phyloP scores from a whole-genome alignment of 1,140 invertebrate genomes.

The Luehdorfia chinensis region DNA sequence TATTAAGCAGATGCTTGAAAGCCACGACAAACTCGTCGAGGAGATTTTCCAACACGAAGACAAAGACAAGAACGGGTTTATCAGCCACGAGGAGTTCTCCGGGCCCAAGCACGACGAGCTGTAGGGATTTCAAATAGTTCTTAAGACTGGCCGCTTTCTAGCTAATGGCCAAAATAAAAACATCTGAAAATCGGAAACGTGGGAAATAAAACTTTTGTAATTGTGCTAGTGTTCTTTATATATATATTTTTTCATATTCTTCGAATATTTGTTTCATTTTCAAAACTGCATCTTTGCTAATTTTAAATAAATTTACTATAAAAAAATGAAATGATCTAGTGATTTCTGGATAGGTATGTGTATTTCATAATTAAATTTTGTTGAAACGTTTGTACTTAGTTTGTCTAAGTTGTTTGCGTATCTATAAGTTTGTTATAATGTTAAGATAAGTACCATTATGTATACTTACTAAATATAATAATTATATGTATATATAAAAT shows the following conservation, averaged over 20 bases:
- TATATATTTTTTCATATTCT: neutral
- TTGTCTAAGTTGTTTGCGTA: constrained; percentile 40
- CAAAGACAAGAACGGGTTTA: constrained; percentile 96
- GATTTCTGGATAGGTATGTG: neutral
- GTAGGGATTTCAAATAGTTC: constrained; percentile 75
- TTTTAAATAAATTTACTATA: no score
- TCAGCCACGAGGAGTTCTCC: constrained; percentile 96
- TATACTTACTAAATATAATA: neutral
- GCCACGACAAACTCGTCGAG: constrained; percentile 95
- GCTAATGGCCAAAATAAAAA: neutral
- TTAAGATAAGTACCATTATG: constrained; percentile 1
- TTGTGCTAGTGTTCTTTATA: neutral
- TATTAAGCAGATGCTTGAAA: constrained; percentile 90
- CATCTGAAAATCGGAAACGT: neutral
- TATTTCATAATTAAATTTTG: constrained; percentile 22
- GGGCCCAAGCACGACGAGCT: constrained; percentile 98
- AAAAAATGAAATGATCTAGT: neutral
- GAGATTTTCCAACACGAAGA: constrained; percentile 98
- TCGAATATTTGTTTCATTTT: neutral
- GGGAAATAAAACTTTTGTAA: constrained; percentile 6
- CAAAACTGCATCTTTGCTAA: no score
- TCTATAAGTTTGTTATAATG: constrained; percentile 36
- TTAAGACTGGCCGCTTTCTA: constrained; percentile 2
- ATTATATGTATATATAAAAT: neutral
- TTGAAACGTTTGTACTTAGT: constrained; percentile 54